Evolutionary conservation across 1,140 invertebrate species (phyloP), one percentile per base, ranked within the genome.

Genomic region (Lepidurus apus): DNA sequence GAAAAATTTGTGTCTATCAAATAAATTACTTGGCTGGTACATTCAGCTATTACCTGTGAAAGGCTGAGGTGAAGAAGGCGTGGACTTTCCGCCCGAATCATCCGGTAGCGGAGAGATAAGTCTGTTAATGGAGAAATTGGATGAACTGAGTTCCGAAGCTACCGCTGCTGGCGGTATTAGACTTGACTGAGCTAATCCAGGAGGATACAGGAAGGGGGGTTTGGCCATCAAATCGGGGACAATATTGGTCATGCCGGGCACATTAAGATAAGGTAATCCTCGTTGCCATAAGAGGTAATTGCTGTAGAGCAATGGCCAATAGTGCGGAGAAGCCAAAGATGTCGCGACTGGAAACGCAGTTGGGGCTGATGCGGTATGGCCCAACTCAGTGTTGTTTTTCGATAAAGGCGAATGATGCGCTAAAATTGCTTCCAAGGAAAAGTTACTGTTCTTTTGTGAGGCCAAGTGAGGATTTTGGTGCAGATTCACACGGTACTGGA

Each of bases 191-290:
- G 9, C 53, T 17, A 65, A 65, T 65, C 53, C 53, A 65, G 10
- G 53, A 65, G 53, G 53, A 17, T 65, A 65, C 53, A 21, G 53
- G 21, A 65, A 65, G 17, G 53, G 53, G 17, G 53, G 53, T 65
- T 65, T 65, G 53, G 53, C 21, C 13, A 65, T 17, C 53, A 65
- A 65, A 21, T 65, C 53, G 21, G 53, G 53, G 8, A 65, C 53
- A 9, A 65, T n/a, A 65, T 9, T 65, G 53, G 8, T 65, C 53
- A 65, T 65, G 53, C 53, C 53, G 9, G 53, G 53, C 5, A 65
- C 53, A 65, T 65, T 65, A 21, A 65, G 53, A 65, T 65, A 65
- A 65, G 53, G 53, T 65, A 65, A 65, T 65, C 53, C 53, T n/a
- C 53, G 53, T 65, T 65, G 53, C 53, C 53, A 65, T 17, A 65